Evolutionary conservation across 2,888 invertebrate species (phyloP).

Genomic region (Eledona agricola): DNA sequence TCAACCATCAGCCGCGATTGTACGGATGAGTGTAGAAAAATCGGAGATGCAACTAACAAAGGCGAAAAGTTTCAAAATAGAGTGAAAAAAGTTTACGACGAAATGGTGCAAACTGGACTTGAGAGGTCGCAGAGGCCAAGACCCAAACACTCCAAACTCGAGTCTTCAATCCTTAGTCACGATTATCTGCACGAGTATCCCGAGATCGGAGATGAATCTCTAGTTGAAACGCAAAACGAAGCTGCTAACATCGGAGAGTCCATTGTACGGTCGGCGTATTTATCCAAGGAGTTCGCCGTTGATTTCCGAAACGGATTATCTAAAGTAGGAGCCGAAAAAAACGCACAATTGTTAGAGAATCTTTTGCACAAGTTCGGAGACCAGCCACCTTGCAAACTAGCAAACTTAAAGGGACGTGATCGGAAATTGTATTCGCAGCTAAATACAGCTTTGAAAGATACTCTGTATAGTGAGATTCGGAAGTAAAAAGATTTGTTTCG

Average conservation of each 20-base stretch:
- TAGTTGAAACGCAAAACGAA: no score
- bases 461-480: constrained; percentile 41
- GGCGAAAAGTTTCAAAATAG: no score
- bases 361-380: constrained; percentile 21
- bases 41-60: no score
- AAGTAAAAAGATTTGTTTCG: constrained; percentile 15
- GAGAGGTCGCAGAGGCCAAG: no score
- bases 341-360: constrained; percentile 28
- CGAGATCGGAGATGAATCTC: no score
- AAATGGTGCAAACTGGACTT: no score
- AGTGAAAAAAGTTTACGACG: no score
- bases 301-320: neutral
- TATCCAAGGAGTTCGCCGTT: constrained; percentile 51
- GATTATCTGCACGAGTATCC: no score
- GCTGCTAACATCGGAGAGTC: constrained; percentile 39
- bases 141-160: no score
- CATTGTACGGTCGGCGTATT: constrained; percentile 49
- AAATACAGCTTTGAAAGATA: constrained; percentile 47
- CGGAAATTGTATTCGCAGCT: constrained; percentile 40
- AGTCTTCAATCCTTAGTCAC: no score
- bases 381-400: neutral
- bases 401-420: constrained; percentile 29
- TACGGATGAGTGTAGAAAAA: no score
- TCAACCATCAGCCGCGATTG: no score
- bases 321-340: constrained; percentile 15